These are phyloP conservation scores for Leptocoma aspasia DNA, from an alignment of 2,113 vertebrate genomes.

Conservation along the genomic window DNA sequence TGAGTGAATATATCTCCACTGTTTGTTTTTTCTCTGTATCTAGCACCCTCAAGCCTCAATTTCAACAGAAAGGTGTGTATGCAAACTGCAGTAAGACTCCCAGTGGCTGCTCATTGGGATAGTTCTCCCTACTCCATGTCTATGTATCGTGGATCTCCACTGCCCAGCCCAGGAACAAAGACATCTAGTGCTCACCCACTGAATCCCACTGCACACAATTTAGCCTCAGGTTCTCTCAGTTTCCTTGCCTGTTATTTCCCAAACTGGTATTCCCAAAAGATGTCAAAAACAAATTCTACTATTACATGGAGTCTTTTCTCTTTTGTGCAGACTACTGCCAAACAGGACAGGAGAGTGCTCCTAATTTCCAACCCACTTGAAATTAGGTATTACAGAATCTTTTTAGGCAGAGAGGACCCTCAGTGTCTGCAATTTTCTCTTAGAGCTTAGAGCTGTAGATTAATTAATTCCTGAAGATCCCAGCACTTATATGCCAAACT, in stretches of 20 bases:
- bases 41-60: background rate
- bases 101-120: fast-evolving
- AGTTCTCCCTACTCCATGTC: background rate
- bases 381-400: background rate
- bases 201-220: background rate
- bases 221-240: background rate
- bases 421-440: background rate
- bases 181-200: background rate
- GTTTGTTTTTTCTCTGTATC: background rate
- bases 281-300: background rate
- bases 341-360: background rate
- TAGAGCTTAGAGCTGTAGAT: background rate
- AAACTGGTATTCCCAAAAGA: background rate
- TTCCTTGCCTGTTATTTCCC: background rate
- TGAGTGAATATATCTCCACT: background rate
- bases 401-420: background rate
- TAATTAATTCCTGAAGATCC: background rate
- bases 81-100: background rate
- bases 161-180: background rate
- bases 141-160: background rate
- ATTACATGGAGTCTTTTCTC: background rate
- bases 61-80: background rate
- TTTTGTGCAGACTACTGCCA: background rate
- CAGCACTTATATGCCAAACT: background rate
- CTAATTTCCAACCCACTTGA: background rate